These are phyloP conservation scores for Fringilla coelebs DNA, from an alignment of 2,797 vertebrate genomes.

Conservation along the genomic window DNA sequence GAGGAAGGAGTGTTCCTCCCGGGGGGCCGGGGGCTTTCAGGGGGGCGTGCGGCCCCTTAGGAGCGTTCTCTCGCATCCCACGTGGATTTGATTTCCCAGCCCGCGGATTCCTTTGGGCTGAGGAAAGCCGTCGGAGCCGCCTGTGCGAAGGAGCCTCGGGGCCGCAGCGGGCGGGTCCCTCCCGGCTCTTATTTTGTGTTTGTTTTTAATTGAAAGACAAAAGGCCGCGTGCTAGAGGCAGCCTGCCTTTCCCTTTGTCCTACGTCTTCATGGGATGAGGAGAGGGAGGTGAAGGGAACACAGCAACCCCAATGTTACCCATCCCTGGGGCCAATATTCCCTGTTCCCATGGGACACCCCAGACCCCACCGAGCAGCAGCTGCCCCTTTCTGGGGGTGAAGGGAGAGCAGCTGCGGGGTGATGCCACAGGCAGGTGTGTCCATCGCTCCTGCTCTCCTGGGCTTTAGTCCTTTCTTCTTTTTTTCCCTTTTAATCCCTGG, in stretches of 20 bases:
- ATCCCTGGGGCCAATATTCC: not conserved
- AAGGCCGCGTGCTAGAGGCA: not conserved
- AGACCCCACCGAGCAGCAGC: not conserved
- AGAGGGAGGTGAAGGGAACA: not conserved
- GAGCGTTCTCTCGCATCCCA: not conserved
- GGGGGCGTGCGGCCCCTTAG: accelerated
- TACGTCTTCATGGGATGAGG: accelerated
- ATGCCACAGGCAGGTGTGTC: conserved; percentile 26
- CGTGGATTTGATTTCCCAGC: not conserved
- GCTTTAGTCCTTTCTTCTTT: not conserved
- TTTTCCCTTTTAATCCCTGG: not conserved
- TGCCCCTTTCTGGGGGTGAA: not conserved
- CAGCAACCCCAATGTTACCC: not conserved
- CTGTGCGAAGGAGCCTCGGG: not conserved
- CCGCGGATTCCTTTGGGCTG: not conserved
- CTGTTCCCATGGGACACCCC: not conserved
- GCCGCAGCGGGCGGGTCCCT: not conserved
- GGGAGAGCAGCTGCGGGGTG: conserved; percentile 29
- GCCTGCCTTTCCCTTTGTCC: conserved; percentile 7
- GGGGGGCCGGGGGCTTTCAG: accelerated
- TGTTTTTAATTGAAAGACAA: conserved; percentile 43
- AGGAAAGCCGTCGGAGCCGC: not conserved
- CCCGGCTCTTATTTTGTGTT: not conserved
- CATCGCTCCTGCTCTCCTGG: not conserved
- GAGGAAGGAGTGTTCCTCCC: not conserved